These are phyloP conservation scores for Laticauda laticaudata DNA, from an alignment of 2,113 vertebrate genomes.

Conservation along the genomic window DNA sequence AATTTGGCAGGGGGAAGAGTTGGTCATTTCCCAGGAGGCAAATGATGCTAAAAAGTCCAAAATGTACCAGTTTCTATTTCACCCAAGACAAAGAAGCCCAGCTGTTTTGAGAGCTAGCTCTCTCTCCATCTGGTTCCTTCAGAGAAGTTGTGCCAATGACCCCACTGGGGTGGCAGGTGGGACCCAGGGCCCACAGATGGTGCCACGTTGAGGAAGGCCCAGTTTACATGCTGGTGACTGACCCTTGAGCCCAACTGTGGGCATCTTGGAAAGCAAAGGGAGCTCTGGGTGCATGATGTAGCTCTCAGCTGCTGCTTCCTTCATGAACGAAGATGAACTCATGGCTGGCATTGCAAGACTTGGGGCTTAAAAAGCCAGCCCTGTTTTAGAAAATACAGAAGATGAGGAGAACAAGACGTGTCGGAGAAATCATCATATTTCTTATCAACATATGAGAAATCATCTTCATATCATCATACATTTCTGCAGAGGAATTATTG, in stretches of 20 bases:
- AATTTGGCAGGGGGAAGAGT: not conserved
- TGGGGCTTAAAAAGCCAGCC: not conserved
- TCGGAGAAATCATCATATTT: not conserved
- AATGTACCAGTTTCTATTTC: not conserved
- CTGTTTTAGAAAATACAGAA: not conserved
- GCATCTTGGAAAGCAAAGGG: not conserved
- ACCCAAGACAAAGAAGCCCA: not conserved
- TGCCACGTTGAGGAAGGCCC: not conserved
- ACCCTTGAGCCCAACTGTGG: not conserved
- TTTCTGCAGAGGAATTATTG: not conserved
- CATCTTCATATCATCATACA: not conserved
- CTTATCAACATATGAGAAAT: not conserved
- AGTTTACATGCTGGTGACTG: not conserved
- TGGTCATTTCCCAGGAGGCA: not conserved
- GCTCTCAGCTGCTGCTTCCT: not conserved
- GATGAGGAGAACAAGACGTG: not conserved
- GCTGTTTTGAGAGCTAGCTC: not conserved
- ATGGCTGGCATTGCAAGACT: not conserved
- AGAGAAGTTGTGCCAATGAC: not conserved
- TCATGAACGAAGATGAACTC: not conserved
- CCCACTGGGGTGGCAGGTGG: not conserved
- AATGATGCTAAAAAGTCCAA: not conserved
- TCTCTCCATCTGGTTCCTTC: not conserved
- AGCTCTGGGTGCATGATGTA: not conserved
- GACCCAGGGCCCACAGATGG: not conserved